phyloP scores from a whole-genome alignment of 2,888 invertebrate species.

The Artemia sinica region DNA sequence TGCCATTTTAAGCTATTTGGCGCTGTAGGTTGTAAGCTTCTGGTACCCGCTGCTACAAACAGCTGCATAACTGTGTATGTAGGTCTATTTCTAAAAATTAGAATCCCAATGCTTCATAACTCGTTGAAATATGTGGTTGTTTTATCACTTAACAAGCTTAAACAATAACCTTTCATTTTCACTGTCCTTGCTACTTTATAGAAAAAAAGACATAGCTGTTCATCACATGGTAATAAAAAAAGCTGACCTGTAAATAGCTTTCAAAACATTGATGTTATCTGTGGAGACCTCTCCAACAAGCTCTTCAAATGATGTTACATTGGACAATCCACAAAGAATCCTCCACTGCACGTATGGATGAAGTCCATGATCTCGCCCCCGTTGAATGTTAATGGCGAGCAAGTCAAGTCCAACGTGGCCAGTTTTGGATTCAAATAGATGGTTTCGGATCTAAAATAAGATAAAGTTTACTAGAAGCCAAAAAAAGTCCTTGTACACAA shows the following conservation, averaged over 20 bases:
- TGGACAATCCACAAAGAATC: slow-evolving; percentile 50
- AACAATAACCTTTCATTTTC: no score
- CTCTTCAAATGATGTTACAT: slow-evolving; percentile 43
- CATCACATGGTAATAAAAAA: neutral
- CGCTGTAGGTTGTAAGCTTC: no score
- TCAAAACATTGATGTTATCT: slow-evolving; percentile 34
- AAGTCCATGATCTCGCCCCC: slow-evolving; percentile 72
- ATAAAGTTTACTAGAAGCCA: slow-evolving; percentile 26
- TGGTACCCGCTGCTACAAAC: no score
- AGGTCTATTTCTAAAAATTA: no score
- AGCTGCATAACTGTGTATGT: no score
- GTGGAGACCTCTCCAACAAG: slow-evolving; percentile 46
- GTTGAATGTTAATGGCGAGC: slow-evolving; percentile 69
- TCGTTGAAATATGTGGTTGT: no score
- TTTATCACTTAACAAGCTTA: no score
- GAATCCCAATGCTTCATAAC: no score
- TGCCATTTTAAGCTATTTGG: no score
- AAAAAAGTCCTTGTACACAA: no score
- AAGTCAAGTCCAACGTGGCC: slow-evolving; percentile 53
- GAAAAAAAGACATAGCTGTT: no score
- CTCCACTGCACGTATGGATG: slow-evolving; percentile 60
- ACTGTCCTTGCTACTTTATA: no score
- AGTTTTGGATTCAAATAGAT: slow-evolving; percentile 43
- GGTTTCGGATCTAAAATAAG: slow-evolving; percentile 42
- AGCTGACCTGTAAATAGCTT: slow-evolving; percentile 24